Evolutionary conservation across 2,797 vertebrate species (phyloP).

Genomic region (Gadopsis marmoratus): DNA sequence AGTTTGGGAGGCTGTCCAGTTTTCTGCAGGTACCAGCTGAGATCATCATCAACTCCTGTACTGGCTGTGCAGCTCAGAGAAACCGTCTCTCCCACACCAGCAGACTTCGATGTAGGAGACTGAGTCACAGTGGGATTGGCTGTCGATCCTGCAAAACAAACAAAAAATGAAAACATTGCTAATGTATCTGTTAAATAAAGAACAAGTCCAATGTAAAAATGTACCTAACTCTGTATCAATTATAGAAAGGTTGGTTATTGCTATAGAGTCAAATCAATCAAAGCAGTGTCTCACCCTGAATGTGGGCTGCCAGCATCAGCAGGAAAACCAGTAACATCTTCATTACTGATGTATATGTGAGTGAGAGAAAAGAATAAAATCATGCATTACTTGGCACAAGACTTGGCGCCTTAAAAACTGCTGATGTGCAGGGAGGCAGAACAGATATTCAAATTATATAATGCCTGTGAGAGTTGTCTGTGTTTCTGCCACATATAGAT

Average conservation of each 20-base stretch:
- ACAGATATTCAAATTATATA: slow-evolving; percentile 24
- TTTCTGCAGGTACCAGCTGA: slow-evolving; percentile 66
- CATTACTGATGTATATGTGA: background rate
- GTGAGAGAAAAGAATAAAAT: background rate
- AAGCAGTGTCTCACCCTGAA: background rate
- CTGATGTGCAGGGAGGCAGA: background rate
- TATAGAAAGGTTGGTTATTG: background rate
- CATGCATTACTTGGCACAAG: background rate
- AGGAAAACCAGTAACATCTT: slow-evolving; percentile 3
- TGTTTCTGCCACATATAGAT: background rate
- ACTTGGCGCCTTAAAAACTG: background rate
- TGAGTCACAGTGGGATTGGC: slow-evolving; percentile 32
- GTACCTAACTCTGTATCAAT: background rate
- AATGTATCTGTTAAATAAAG: background rate
- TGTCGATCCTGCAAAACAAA: background rate
- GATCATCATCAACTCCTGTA: slow-evolving; percentile 28
- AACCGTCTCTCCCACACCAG: slow-evolving; percentile 33
- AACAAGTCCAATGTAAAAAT: background rate
- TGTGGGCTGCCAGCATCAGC: background rate
- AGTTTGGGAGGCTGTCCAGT: slow-evolving; percentile 58
- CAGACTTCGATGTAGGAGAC: slow-evolving; percentile 34
- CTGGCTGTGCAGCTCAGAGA: slow-evolving; percentile 51
- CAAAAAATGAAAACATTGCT: background rate
- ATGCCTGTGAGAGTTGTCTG: background rate
- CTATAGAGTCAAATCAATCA: background rate